phyloP scores from a whole-genome alignment of 2,888 invertebrate species.

The Colletes collaris region DNA sequence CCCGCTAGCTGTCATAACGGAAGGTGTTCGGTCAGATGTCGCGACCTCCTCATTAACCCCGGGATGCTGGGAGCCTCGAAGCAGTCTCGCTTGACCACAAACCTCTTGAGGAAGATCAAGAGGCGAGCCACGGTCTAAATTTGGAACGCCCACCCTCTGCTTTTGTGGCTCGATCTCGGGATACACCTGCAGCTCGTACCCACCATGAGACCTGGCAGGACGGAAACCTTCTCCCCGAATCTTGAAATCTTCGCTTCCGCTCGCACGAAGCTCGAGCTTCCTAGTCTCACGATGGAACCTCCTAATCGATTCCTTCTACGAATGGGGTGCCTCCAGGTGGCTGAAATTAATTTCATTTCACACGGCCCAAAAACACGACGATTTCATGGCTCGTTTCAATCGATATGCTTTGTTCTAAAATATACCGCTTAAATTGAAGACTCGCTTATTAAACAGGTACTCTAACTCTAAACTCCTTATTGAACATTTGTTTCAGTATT shows the following conservation, averaged over 20 bases:
- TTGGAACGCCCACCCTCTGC: slow-evolving; percentile 77
- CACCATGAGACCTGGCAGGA: slow-evolving; percentile 72
- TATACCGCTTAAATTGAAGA: too few species aligned
- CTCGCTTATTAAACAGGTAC: neutral
- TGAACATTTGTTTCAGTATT: too few species aligned
- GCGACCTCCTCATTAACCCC: slow-evolving; percentile 79
- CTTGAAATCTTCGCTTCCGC: slow-evolving; percentile 76
- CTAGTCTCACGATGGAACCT: slow-evolving; percentile 31
- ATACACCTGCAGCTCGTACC: slow-evolving; percentile 78
- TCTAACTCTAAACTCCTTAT: too few species aligned
- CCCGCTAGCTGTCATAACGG: slow-evolving; percentile 78
- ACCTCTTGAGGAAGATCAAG: slow-evolving; percentile 72
- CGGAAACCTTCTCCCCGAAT: slow-evolving; percentile 73
- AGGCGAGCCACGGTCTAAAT: slow-evolving; percentile 74
- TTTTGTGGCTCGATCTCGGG: slow-evolving; percentile 61
- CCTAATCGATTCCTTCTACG: slow-evolving; percentile 37
- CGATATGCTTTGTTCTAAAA: neutral
- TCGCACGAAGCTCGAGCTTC: slow-evolving; percentile 34
- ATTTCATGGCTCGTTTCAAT: neutral
- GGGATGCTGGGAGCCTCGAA: slow-evolving; percentile 60
- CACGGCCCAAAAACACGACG: slow-evolving; percentile 18
- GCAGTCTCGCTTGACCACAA: slow-evolving; percentile 77
- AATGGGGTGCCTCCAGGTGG: neutral
- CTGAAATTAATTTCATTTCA: slow-evolving; percentile 43
- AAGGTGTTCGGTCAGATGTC: slow-evolving; percentile 78